Evolutionary conservation across 2,113 vertebrate genomes (phyloP), one percentile per base, ranked within the genome.

Genomic region (Nicator chloris): DNA sequence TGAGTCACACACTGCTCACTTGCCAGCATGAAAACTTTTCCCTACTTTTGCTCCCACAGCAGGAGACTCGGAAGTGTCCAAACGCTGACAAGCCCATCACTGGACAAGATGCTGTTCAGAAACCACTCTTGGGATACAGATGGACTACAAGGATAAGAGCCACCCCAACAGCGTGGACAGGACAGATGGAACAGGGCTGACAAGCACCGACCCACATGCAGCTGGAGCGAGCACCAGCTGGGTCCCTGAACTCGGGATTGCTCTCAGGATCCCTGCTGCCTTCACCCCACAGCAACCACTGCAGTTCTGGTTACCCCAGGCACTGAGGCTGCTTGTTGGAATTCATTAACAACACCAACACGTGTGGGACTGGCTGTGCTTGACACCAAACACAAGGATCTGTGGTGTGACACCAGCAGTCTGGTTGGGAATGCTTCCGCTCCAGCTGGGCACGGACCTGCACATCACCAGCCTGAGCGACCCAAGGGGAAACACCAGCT

Each of bases 401-500:
- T 16, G n/a, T 35, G 95, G 94, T 85, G 65, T 13, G 80, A 90
- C 89, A 60, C 82, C 95, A 92, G 93, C 95, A 73, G 84, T 7
- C 86, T 37, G 50, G 42, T 6, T 83, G 42, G 17, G 63, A 96
- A 90, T 6, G 23, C 70, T 50, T 30, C 80, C 2, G 49, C 95
- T 95, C 91, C 90, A 80, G 90, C 81, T 18, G 21, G 92, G 96
- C 95, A 93, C 2, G 2, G 49, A 86, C 65, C 50, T 70, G 84
- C 95, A 92, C 86, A 45, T 80, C 78, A 75, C 86, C 89, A 30
- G 37, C 88, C 63, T 15, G 45, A 96, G 92, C 40, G 51, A 84
- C 73, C 83, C 93, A 53, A 27, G 15, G 16, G 89, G 71, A 86
- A 97, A 97, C 69, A 96, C 57, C 94, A 95, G 92, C 90, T 95